Evolutionary conservation across 2,888 invertebrate genomes (phyloP).

Genomic region (Trichogramma dendrolimi): DNA sequence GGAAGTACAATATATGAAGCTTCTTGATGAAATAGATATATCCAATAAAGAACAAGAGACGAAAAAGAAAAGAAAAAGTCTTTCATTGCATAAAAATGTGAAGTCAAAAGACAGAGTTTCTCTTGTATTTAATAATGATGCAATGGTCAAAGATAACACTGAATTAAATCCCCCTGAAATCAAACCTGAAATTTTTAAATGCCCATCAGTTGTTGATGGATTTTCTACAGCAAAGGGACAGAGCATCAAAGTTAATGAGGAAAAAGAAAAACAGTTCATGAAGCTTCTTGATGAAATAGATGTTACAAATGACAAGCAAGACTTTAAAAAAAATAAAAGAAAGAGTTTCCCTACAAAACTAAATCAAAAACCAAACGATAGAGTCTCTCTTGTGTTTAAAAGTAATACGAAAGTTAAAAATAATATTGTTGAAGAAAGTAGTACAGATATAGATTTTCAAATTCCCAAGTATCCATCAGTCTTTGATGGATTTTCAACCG

Average conservation of each 20-base stretch:
- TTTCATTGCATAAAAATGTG: background rate
- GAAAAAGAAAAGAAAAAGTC: background rate
- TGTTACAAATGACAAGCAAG: background rate
- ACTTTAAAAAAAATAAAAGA: background rate
- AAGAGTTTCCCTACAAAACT: background rate
- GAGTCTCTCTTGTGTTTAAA: background rate
- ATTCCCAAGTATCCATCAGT: slow-evolving; percentile 6
- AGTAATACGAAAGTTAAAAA: background rate
- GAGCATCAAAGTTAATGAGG: slow-evolving; percentile 28
- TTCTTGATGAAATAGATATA: background rate
- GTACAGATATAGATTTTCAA: background rate
- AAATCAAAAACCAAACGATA: background rate
- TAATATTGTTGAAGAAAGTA: background rate
- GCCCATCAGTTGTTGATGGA: slow-evolving; percentile 14
- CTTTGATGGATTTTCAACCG: slow-evolving; percentile 43
- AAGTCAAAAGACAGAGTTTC: background rate
- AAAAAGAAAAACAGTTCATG: slow-evolving; percentile 14
- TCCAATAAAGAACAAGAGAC: background rate
- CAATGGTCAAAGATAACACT: background rate
- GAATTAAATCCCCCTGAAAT: background rate
- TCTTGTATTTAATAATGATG: background rate
- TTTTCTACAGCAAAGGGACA: slow-evolving; percentile 34
- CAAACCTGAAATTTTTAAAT: slow-evolving; percentile 1
- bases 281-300: slow-evolving; percentile 1
- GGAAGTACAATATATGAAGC: slow-evolving; percentile 8